These are phyloP conservation scores for Timandra comae DNA, from an alignment of 2,888 invertebrate species.

Conservation along the genomic window DNA sequence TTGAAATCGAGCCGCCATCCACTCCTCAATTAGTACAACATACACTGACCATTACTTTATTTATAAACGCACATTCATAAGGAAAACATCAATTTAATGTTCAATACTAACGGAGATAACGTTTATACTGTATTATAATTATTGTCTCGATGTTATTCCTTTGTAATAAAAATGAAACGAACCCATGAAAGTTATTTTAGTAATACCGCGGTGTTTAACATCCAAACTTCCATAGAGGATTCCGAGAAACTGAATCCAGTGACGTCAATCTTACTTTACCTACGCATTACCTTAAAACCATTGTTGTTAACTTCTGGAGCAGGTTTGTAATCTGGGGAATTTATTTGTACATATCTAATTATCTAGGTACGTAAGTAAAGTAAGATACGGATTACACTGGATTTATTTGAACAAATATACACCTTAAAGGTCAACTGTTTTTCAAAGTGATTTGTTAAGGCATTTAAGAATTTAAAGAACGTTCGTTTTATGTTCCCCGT, in stretches of 20 bases:
- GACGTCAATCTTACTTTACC: conserved; percentile 45
- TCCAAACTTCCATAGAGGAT: conserved; percentile 39
- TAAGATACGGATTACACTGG: no score
- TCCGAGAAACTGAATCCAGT: conserved; percentile 47
- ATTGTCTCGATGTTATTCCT: conserved; percentile 2
- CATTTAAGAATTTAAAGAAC: no score
- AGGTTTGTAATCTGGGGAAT: no score
- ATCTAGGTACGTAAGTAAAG: no score
- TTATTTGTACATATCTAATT: no score
- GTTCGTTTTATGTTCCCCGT: no score
- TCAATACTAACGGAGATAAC: conserved; percentile 3
- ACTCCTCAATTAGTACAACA: conserved; percentile 37
- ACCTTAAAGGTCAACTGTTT: no score
- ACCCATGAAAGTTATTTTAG: conserved; percentile 36
- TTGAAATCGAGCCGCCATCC: conserved; percentile 35
- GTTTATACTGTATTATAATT: background rate
- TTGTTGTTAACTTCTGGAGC: background rate
- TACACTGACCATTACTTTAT: conserved; percentile 28
- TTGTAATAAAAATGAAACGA: conserved; percentile 10
- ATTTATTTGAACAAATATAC: no score
- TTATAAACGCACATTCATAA: conserved; percentile 20
- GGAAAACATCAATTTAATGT: conserved; percentile 5
- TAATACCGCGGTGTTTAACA: conserved; percentile 33
- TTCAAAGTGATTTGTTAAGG: no score
- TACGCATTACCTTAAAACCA: no score